phyloP scores from a whole-genome alignment of 2,797 vertebrate genomes.

The Scarus forsteni region DNA sequence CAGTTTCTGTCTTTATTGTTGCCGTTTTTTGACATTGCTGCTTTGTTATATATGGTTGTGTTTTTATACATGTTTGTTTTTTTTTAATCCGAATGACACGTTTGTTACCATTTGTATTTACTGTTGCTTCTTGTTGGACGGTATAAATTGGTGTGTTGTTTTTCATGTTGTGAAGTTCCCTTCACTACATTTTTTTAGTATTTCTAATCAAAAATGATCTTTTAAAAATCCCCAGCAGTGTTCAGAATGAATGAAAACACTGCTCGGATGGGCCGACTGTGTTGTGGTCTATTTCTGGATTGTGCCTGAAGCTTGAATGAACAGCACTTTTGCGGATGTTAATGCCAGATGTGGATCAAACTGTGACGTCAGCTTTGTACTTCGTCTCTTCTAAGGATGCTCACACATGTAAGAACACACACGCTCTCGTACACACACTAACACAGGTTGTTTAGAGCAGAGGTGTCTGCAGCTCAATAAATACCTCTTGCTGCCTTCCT shows the following conservation, averaged over 20 bases:
- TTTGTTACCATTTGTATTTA: too few species aligned
- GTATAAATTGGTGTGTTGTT: too few species aligned
- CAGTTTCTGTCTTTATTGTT: too few species aligned
- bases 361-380: constrained; percentile 33
- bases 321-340: constrained; percentile 53
- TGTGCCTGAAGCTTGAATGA: constrained; percentile 31
- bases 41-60: too few species aligned
- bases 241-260: constrained; percentile 3
- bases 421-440: not conserved
- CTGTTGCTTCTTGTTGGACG: too few species aligned
- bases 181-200: too few species aligned
- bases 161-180: too few species aligned
- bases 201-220: too few species aligned
- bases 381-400: constrained; percentile 32
- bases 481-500: constrained; percentile 14
- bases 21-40: too few species aligned
- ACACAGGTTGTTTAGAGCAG: constrained; percentile 2
- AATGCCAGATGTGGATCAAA: constrained; percentile 59
- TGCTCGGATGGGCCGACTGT: constrained; percentile 1
- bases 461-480: constrained; percentile 13
- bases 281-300: constrained; percentile 20
- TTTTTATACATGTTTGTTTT: too few species aligned
- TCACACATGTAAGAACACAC: constrained; percentile 23
- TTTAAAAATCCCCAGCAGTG: not conserved
- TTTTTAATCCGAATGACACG: too few species aligned